A percentile compares a stretch with the other conserved stretches of the same genome.
phyloP scores from a whole-genome alignment of 2,797 vertebrate species.

The Aselliscus stoliczkanus region DNA sequence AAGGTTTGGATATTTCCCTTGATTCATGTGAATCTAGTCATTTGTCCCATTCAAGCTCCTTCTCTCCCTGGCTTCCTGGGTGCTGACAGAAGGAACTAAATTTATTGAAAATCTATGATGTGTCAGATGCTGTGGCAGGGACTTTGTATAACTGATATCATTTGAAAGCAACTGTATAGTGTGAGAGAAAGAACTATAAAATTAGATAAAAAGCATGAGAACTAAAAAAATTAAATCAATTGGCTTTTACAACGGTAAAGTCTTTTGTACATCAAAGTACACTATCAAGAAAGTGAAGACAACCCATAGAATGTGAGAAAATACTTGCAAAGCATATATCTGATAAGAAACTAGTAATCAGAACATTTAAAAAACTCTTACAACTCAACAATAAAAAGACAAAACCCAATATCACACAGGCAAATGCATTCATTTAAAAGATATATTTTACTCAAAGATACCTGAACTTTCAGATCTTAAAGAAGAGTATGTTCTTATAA shows the following conservation, averaged over 20 bases:
- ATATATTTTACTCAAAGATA: background rate
- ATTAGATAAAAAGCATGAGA: slow-evolving; percentile 10
- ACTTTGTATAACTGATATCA: slow-evolving; percentile 61
- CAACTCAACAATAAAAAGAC: background rate
- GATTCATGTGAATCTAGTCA: slow-evolving; percentile 9
- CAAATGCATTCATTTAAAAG: background rate
- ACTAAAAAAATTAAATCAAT: background rate
- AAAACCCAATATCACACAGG: background rate
- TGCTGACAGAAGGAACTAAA: slow-evolving; percentile 47
- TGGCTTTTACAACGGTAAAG: background rate
- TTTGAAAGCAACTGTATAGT: slow-evolving; percentile 42
- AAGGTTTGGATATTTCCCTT: slow-evolving; percentile 1
- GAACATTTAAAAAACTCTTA: background rate
- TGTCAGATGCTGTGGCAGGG: slow-evolving; percentile 51
- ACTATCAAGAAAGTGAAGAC: background rate
- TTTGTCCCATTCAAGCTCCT: slow-evolving; percentile 47
- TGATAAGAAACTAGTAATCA: background rate
- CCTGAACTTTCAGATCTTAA: background rate
- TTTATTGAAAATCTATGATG: slow-evolving; percentile 62
- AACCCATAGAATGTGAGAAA: background rate
- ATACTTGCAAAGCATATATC: background rate
- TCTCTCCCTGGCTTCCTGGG: slow-evolving; percentile 47
- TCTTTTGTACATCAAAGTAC: background rate
- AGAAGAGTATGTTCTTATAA: background rate
- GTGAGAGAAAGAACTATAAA: slow-evolving; percentile 36